Evolutionary conservation across 2,797 vertebrate species (phyloP).

Genomic region (Geotrypetes seraphini): DNA sequence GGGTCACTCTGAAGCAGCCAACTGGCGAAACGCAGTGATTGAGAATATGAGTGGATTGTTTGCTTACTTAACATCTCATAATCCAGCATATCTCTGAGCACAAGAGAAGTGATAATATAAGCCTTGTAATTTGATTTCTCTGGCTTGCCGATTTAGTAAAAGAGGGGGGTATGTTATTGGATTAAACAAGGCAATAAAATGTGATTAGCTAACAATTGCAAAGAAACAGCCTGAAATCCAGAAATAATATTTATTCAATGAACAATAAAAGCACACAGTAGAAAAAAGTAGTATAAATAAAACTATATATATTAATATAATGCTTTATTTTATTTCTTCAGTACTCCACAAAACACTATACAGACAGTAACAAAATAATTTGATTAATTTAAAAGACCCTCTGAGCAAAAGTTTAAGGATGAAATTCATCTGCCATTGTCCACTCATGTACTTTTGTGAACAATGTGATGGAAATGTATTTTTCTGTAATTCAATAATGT

Average conservation of each 20-base stretch:
- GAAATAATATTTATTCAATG: constrained; percentile 62
- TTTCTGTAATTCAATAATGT: constrained; percentile 32
- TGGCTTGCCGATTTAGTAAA: too few species aligned
- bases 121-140: too few species aligned
- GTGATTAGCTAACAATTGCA: constrained; percentile 32
- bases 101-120: too few species aligned
- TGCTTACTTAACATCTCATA: too few species aligned
- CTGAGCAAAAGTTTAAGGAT: constrained; percentile 37
- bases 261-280: constrained; percentile 55
- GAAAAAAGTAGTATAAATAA: constrained; percentile 62
- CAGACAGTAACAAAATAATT: constrained; percentile 71
- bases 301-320: constrained; percentile 61
- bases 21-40: too few species aligned
- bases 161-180: too few species aligned
- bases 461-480: constrained; percentile 31
- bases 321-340: constrained; percentile 59
- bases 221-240: constrained; percentile 45
- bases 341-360: constrained; percentile 62
- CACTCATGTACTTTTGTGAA: constrained; percentile 30
- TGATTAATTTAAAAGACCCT: constrained; percentile 41
- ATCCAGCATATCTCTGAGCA: too few species aligned
- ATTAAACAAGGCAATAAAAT: too few species aligned
- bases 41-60: too few species aligned
- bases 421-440: constrained; percentile 39
- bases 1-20: too few species aligned